Base-by-base conservation (phyloP, 1,140 invertebrate species). In the Rhynchophorus ferrugineus region DNA sequence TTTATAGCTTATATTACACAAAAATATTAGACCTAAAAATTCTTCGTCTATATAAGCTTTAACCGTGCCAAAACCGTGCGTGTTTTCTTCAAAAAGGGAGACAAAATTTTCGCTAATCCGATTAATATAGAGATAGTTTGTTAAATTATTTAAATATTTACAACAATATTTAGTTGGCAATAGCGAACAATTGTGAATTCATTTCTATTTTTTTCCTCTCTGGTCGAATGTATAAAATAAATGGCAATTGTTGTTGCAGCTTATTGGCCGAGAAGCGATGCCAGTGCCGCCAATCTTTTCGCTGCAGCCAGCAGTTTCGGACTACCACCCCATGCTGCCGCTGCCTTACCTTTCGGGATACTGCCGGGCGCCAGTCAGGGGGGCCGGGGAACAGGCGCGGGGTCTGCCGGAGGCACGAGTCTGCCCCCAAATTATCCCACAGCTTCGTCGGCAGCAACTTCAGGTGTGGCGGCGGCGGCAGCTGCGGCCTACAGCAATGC, bases 231-330 rank as follows among this genome's bases (percentile, higher is more conserved):
- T n/a, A n/a, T n/a, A n/a, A n/a, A n/a, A n/a, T n/a, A n/a, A n/a
- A n/a, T n/a, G n/a, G n/a, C n/a, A n/a, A n/a, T 17, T 33, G 11
- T 24, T 22, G 3, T 38, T 14, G 21, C 71, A 87, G 84, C 84
- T 50, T 86, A 87, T 67, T 87, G 76, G 76, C 75, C 74, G 44
- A 66, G 75, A 57, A 70, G 73, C 56, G 75, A 76, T 59, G 69
- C 67, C 38, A 68, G 71, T 42, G 70, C 74, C 20, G 66, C 68
- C 17, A 68, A 66, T 44, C 61, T 78, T 18, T 77, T 78, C 59
- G 73, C 74, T 42, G 73, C 75, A 60, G 72, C 73, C 43, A 71
- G 74, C 52, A 72, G 73, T 50, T 78, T 76, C 62, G 75, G 75
- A 14, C 60, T 76, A 57, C 73, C 74, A 43, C 68, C 73, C 16